Percentiles rank a stretch among this genome's conserved stretches.
Conservation (phyloP, 1,140 invertebrate genomes). For the Plodia interpunctella region DNA sequence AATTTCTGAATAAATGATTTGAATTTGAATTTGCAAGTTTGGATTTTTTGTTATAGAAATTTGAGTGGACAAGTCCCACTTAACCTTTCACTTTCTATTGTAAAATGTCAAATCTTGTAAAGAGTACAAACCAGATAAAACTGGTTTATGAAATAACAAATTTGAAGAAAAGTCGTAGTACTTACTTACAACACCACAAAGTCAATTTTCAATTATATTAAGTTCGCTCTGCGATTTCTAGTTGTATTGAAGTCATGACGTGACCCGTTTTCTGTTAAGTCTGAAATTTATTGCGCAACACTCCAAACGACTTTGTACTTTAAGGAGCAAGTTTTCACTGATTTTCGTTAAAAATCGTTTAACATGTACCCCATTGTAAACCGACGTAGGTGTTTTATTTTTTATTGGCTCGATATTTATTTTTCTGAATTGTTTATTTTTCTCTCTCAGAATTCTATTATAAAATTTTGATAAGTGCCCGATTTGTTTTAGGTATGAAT, state of each 20-base stretch:
- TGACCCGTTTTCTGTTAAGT: not conserved
- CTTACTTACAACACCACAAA: not conserved
- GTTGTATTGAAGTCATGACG: not conserved
- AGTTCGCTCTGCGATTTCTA: not conserved
- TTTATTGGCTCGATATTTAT: constrained; percentile 1
- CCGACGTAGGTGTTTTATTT: not conserved
- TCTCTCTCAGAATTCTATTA: not conserved
- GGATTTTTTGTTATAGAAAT: too few relatives aligned
- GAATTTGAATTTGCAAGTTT: too few relatives aligned
- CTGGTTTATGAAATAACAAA: not conserved
- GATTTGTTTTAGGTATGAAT: not conserved
- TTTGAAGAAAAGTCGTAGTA: not conserved
- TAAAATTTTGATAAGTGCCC: constrained; percentile 1
- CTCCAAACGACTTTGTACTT: not conserved
- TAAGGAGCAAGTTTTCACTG: not conserved
- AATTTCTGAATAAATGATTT: too few relatives aligned
- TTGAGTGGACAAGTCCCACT: too few relatives aligned
- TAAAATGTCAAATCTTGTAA: too few relatives aligned
- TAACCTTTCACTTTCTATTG: too few relatives aligned
- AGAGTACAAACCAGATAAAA: too few relatives aligned
- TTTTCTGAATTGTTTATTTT: too few relatives aligned
- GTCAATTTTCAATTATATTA: constrained; percentile 1
- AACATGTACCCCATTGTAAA: not conserved
- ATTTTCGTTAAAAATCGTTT: not conserved
- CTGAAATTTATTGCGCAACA: not conserved